Evolutionary conservation across 1,140 invertebrate species (phyloP), one percentile per base, ranked within the genome.

Genomic region (Planococcus citri): DNA sequence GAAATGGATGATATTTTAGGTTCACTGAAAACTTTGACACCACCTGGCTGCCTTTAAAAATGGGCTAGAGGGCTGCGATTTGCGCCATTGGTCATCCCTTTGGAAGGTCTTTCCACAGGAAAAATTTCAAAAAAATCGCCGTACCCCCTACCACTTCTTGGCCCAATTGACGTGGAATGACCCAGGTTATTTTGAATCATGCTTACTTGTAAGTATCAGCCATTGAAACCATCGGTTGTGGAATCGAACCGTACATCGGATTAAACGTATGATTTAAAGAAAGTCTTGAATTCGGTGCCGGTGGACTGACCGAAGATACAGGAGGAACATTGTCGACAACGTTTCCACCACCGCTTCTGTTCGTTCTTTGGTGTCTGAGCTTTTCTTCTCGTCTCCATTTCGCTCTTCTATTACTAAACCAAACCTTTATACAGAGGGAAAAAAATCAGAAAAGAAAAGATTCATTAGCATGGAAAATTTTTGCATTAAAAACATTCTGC

Each of bases 321-420:
- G 70, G 68, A 3, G 70, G 69, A 21, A 60, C 70, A 25, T 70
- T 72, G 21, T 70, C 67, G 10, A 51, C 64, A 33, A 68, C 69
- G 4, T 68, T 67, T 21, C 57, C 69, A 6, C 71, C 69, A 70
- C 82, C 82, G 68, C 82, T 81, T 74, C 87, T 73, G 82, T 83
- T 71, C 8, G 90, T 84, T 68, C 92, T 79, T 79, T 96, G 94
- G 75, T 92, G 95, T 37, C 94, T 84, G 37, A 98, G 81, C 78
- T 99, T 99, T 78, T 98, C 96, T 79, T 99, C 96, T 10, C 97
- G 84, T 51, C 96, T 85, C 94, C 95, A 98, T 83, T 98, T 98
- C 72, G 96, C 97, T 68, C 97, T 85, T 69, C 96, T 86, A 81
- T 98, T 98, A 61, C 93, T 96, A 81, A 98, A 98, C 95, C 96